These are phyloP conservation scores for Aspidiotus destructor DNA, from an alignment of 2,888 invertebrate species.

Conservation along the genomic window DNA sequence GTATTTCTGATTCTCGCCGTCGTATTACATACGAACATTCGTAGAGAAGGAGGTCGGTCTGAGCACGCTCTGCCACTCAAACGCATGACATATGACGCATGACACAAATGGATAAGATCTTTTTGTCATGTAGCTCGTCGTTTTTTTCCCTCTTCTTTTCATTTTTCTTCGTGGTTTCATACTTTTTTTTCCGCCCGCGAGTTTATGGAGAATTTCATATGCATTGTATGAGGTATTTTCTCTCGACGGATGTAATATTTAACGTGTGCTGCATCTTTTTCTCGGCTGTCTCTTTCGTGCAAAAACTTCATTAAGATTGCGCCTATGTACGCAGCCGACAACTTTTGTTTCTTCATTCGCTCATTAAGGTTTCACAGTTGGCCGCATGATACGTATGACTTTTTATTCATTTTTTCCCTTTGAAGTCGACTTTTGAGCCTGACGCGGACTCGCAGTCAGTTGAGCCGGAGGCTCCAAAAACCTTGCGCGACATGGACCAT, in stretches of 20 bases:
- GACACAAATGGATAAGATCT: conserved; percentile 32
- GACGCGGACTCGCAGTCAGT: too few relatives aligned
- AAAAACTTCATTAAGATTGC: too few relatives aligned
- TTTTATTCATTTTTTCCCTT: too few relatives aligned
- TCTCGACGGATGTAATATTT: neutral
- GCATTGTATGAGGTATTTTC: neutral
- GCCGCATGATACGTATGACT: too few relatives aligned
- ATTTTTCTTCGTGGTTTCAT: neutral
- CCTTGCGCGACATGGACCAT: too few relatives aligned
- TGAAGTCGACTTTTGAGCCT: too few relatives aligned
- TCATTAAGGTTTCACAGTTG: too few relatives aligned
- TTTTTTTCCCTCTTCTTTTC: conserved; percentile 8
- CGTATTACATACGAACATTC: conserved; percentile 1
- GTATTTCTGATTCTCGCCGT: conserved; percentile 16
- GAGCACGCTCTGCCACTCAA: conserved; percentile 33
- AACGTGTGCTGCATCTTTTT: neutral
- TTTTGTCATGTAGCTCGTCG: conserved; percentile 17
- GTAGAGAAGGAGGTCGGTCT: conserved; percentile 24
- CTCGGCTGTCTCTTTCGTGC: too few relatives aligned
- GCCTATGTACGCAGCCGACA: too few relatives aligned
- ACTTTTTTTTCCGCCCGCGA: neutral
- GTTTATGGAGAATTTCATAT: neutral
- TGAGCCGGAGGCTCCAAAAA: too few relatives aligned
- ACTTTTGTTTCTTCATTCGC: too few relatives aligned
- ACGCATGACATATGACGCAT: conserved; percentile 32